A percentile compares a stretch with the other conserved stretches of the same genome.
Conservation (phyloP, 2,113 vertebrate genomes). For the Lutjanus erythropterus region DNA sequence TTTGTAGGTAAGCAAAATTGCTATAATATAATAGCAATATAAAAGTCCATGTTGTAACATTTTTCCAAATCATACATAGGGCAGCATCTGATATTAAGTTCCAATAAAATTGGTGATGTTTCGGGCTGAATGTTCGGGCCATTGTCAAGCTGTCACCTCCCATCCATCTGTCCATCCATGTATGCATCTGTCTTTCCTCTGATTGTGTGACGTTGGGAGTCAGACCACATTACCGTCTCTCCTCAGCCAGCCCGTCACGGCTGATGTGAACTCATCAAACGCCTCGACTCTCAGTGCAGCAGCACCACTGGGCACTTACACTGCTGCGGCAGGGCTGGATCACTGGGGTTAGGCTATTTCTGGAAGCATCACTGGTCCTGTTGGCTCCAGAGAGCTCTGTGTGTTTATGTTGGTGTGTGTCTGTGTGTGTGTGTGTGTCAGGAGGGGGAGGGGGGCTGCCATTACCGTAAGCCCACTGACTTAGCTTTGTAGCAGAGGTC, state of each 20-base stretch:
- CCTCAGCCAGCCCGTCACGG: constrained; percentile 59
- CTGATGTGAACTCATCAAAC: constrained; percentile 70
- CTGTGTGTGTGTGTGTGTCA: constrained; percentile 4
- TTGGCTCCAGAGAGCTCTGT: constrained; percentile 30
- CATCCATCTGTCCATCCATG: constrained; percentile 46
- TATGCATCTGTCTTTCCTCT: constrained; percentile 36
- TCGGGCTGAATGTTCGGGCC: not conserved
- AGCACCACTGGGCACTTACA: constrained; percentile 44
- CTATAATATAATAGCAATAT: not conserved
- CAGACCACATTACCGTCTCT: constrained; percentile 50
- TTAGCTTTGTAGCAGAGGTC: constrained; percentile 22
- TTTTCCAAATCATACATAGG: not conserved
- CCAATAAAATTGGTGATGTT: not conserved
- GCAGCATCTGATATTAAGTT: not conserved
- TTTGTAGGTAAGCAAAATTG: not conserved
- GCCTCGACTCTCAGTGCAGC: constrained; percentile 44
- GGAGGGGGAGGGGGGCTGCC: not conserved
- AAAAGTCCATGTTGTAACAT: not conserved
- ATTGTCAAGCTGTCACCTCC: constrained; percentile 34
- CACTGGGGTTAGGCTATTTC: constrained; percentile 75
- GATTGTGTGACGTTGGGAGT: constrained; percentile 48
- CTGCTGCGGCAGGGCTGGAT: constrained; percentile 52
- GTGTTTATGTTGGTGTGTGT: constrained; percentile 15
- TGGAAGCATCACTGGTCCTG: constrained; percentile 62
- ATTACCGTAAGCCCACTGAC: constrained; percentile 29